Evolutionary conservation across 2,888 invertebrate species (phyloP).

Genomic region (Yponomeuta malinellus): DNA sequence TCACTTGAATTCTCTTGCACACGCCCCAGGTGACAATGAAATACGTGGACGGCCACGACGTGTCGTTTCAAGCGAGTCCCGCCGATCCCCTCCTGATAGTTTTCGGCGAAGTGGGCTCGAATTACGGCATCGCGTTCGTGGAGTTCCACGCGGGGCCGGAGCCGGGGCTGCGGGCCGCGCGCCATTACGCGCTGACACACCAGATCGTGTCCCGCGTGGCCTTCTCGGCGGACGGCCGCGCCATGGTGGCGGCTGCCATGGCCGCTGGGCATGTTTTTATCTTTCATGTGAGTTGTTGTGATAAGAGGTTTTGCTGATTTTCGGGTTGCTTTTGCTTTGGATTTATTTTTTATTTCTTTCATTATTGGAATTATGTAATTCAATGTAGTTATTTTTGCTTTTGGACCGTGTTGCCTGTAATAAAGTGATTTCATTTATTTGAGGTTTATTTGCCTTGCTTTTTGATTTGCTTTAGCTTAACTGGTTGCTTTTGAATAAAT

Average conservation of each 20-base stretch:
- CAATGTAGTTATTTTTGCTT: too few species aligned
- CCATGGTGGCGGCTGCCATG: slow-evolving; percentile 56
- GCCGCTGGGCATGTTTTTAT: slow-evolving; percentile 65
- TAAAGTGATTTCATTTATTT: too few species aligned
- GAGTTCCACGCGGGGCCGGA: slow-evolving; percentile 23
- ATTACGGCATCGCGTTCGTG: slow-evolving; percentile 50
- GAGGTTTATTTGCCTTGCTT: too few species aligned
- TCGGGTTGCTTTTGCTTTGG: too few species aligned
- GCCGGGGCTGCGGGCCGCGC: slow-evolving; percentile 21
- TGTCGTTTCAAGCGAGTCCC: slow-evolving; percentile 53
- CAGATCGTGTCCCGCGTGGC: slow-evolving; percentile 54
- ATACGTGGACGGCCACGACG: slow-evolving; percentile 40
- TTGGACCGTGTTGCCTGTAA: too few species aligned
- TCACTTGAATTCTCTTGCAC: too few species aligned
- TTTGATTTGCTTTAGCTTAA: too few species aligned
- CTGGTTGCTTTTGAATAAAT: too few species aligned
- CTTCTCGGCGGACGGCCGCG: slow-evolving; percentile 52
- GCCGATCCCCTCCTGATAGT: slow-evolving; percentile 48
- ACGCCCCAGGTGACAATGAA: slow-evolving; percentile 40
- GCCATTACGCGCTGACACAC: slow-evolving; percentile 46
- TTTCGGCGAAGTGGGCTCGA: slow-evolving; percentile 42
- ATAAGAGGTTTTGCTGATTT: too few species aligned
- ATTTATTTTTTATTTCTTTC: too few species aligned
- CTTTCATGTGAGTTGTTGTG: slow-evolving; percentile 37
- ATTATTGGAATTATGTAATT: too few species aligned